These are phyloP conservation scores for Myotis lucifugus DNA, from an alignment of 2,113 vertebrate genomes.

Conservation along the genomic window DNA sequence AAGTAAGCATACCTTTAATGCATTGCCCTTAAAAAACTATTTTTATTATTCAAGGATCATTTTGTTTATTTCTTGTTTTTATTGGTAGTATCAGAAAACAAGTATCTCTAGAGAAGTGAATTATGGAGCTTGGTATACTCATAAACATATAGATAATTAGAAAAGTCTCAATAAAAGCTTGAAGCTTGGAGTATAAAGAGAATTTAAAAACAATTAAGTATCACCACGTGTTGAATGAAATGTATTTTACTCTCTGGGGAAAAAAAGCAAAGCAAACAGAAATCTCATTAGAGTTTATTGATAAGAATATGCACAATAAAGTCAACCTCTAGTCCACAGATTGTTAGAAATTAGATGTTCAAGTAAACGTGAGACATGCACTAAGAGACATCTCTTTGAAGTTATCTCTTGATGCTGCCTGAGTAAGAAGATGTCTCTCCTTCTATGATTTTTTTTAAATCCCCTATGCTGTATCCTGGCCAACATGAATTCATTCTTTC, in stretches of 20 bases:
- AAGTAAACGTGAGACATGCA: neutral
- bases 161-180: neutral
- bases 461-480: neutral
- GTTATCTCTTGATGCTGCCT: neutral
- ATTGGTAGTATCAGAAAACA: neutral
- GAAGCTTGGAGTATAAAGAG: neutral
- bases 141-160: neutral
- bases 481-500: neutral
- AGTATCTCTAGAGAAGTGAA: neutral
- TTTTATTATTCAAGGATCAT: neutral
- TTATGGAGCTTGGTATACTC: neutral
- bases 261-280: neutral
- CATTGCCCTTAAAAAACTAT: neutral
- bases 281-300: neutral
- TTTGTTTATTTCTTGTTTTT: neutral
- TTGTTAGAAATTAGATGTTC: neutral
- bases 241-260: neutral
- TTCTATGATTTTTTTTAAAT: neutral
- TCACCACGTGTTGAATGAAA: neutral
- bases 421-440: neutral
- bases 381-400: neutral
- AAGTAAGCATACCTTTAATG: neutral
- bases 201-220: neutral
- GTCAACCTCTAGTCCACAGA: neutral
- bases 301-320: neutral